A percentile compares a stretch with the other conserved stretches of the same genome.
phyloP scores from a whole-genome alignment of 53 echinoderm and acorn worm species.

The Hippasteria phrygiana region DNA sequence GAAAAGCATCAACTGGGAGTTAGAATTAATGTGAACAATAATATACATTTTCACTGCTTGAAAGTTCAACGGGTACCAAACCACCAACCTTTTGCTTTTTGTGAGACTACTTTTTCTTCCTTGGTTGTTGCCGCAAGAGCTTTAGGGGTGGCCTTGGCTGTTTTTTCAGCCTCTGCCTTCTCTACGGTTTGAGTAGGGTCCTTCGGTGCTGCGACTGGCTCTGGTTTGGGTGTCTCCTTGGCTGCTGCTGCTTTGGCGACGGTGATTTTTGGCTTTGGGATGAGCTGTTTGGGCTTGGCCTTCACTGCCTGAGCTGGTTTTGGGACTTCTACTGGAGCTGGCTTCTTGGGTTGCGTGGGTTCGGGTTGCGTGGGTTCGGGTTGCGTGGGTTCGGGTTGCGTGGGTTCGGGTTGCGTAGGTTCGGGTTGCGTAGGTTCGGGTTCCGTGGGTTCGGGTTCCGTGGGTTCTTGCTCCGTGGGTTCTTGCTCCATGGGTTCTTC shows the following conservation, averaged over 20 bases:
- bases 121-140: not conserved
- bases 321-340: not conserved
- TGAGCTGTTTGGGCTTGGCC: not conserved
- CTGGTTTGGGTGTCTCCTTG: not conserved
- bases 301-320: not conserved
- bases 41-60: too few species aligned
- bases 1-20: too few species aligned
- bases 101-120: too few species aligned
- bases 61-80: not conserved
- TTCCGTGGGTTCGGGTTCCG: not conserved
- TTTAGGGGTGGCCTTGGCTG: not conserved
- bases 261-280: constrained; percentile 2
- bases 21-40: too few species aligned
- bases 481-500: constrained; percentile 46
- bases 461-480: not conserved
- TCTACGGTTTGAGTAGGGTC: not conserved
- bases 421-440: too few species aligned
- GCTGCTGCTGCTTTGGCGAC: not conserved
- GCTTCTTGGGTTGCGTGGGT: too few species aligned
- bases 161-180: not conserved
- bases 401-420: too few species aligned
- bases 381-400: too few species aligned
- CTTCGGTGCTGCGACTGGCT: not conserved
- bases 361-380: too few species aligned
- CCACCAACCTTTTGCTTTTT: constrained; percentile 27